Evolutionary conservation across 23 tunicate species (phyloP).

Genomic region (Botrylloides violaceus): DNA sequence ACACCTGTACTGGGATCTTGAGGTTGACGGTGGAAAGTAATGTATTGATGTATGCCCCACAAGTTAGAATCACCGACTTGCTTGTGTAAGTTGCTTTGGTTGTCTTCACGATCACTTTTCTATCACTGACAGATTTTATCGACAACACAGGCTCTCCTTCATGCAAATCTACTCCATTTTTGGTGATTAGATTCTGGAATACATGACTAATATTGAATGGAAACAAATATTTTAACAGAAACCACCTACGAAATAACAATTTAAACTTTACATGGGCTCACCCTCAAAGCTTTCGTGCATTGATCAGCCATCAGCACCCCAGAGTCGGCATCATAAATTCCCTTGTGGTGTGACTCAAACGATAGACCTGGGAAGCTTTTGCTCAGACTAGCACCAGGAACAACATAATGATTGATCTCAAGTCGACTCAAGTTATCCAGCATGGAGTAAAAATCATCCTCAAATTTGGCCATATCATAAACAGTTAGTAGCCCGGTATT

Average conservation of each 20-base stretch:
- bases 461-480: background rate
- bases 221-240: too few relatives aligned
- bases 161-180: slow-evolving; percentile 36
- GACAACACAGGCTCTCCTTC: slow-evolving; percentile 34
- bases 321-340: slow-evolving; percentile 46
- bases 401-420: slow-evolving; percentile 3
- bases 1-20: slow-evolving; percentile 36
- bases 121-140: background rate
- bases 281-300: slow-evolving; percentile 45
- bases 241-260: too few relatives aligned
- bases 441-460: slow-evolving; percentile 7
- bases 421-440: slow-evolving; percentile 12
- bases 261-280: too few relatives aligned
- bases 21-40: slow-evolving; percentile 21
- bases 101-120: slow-evolving; percentile 28
- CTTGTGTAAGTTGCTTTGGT: slow-evolving; percentile 20
- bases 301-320: slow-evolving; percentile 48
- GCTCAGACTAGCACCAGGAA: slow-evolving; percentile 30
- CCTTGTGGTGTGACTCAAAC: slow-evolving; percentile 25
- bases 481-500: slow-evolving; percentile 49
- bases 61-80: slow-evolving; percentile 50
- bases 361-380: slow-evolving; percentile 33
- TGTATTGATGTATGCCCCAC: slow-evolving; percentile 68
- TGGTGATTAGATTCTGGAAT: slow-evolving; percentile 23
- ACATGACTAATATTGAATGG: background rate